Evolutionary conservation across 1,140 invertebrate genomes (phyloP), one percentile per base, ranked within the genome.

Genomic region (Octopus sinensis): DNA sequence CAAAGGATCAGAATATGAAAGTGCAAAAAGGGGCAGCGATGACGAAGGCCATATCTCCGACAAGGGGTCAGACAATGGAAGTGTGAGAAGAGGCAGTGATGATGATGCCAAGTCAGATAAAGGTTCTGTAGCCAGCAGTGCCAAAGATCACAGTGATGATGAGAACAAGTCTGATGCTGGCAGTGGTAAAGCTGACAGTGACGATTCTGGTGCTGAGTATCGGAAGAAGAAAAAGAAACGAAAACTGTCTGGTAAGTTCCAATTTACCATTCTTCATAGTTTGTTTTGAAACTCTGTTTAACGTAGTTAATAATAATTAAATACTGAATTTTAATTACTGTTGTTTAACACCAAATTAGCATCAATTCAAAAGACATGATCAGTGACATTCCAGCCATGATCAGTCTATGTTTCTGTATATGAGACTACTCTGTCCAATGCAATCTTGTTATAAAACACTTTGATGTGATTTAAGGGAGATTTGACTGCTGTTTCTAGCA

Each of bases 61-160:
- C 2, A 53, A 79, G 23, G 6, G 53, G 10, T 53, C 78, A 12
- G 78, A 43, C 54, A 17, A n/a, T 5, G 30, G 52, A 2, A 54
- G 78, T 53, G 53, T 43, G 6, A 68, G 53, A 12, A 79, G 52
- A 6, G 54, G 12, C 6, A 79, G 78, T 43, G 56, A 68, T n/a
- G 53, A 79, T 7, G 54, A 79, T 79, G 78, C 12, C 13, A 43
- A 79, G 52, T 71, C 68, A 53, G 80, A 54, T n/a, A 81, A 81
- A 52, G 6, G 17, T 73, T 75, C 53, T 51, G 53, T 52, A 30
- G 71, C 68, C 17, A 73, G 53, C 76, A 81, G 75, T 12, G 10
- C 23, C n/a, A 76, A 76, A 51, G n/a, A 76, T 43, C 23, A 51
- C 23, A 52, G 43, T 77, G 76, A 77, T 77, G 52, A 73, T 73